phyloP scores from a whole-genome alignment of 2,797 vertebrate species.

The Chromis chromis region DNA sequence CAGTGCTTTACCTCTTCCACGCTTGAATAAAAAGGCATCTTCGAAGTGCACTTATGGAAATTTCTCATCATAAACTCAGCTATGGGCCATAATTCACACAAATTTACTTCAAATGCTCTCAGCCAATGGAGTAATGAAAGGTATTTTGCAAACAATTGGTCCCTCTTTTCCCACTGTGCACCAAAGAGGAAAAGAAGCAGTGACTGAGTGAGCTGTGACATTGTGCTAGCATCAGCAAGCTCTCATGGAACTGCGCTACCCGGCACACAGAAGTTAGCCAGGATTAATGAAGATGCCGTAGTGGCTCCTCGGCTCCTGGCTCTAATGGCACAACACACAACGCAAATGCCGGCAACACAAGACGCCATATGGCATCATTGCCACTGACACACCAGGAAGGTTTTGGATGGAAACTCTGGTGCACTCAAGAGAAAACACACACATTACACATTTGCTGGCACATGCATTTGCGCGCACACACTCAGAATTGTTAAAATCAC shows the following conservation, averaged over 20 bases:
- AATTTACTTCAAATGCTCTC: conserved; percentile 67
- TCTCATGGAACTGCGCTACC: conserved; percentile 52
- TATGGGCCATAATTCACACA: conserved; percentile 67
- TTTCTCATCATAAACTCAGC: conserved; percentile 65
- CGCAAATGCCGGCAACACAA: conserved; percentile 71
- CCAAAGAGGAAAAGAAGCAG: conserved; percentile 46
- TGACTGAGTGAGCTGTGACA: conserved; percentile 75
- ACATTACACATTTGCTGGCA: conserved; percentile 47
- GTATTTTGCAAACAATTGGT: conserved; percentile 78
- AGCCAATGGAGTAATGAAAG: conserved; percentile 71
- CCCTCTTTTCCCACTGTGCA: conserved; percentile 63
- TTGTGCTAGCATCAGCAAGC: conserved; percentile 79
- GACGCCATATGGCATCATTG: conserved; percentile 83
- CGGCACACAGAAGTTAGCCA: conserved; percentile 74
- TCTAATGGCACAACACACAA: conserved; percentile 81
- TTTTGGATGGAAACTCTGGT: conserved; percentile 50
- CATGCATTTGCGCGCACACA: conserved; percentile 22
- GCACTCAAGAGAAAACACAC: conserved; percentile 30
- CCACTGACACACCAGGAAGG: conserved; percentile 63
- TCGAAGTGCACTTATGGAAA: conserved; percentile 64
- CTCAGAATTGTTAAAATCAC: conserved; percentile 60
- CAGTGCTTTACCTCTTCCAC: conserved; percentile 29
- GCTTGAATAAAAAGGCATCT: conserved; percentile 60
- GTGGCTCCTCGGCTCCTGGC: conserved; percentile 74
- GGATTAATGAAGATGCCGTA: conserved; percentile 86